Evolutionary conservation across 2,888 invertebrate genomes (phyloP).

Genomic region (Thera obeliscata): DNA sequence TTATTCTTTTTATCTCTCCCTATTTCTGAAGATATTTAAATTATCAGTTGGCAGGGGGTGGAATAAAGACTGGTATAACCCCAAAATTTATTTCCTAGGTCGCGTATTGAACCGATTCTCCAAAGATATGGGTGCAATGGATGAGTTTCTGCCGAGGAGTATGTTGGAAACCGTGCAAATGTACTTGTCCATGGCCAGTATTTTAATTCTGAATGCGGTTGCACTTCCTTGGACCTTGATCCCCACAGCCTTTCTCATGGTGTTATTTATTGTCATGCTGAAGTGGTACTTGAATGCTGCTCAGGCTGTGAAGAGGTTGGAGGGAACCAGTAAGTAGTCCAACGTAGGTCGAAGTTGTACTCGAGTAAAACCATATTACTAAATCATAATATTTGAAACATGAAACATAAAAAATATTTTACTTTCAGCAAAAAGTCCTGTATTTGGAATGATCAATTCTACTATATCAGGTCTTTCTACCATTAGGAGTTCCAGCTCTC

Average conservation of each 20-base stretch:
- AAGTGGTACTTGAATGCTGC: slow-evolving; percentile 89
- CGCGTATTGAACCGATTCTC: slow-evolving; percentile 91
- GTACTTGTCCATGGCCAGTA: slow-evolving; percentile 68
- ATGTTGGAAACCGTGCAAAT: slow-evolving; percentile 86
- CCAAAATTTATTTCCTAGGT: slow-evolving; percentile 56
- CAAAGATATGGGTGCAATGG: slow-evolving; percentile 92
- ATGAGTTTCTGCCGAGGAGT: slow-evolving; percentile 88
- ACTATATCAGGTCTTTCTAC: slow-evolving; percentile 90
- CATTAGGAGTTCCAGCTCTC: slow-evolving; percentile 88
- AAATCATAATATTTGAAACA: not conserved
- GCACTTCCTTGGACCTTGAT: slow-evolving; percentile 74
- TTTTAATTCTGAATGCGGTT: slow-evolving; percentile 69
- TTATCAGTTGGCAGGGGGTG: no score
- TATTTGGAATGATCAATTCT: slow-evolving; percentile 91
- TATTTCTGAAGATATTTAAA: no score
- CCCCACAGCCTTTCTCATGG: slow-evolving; percentile 65
- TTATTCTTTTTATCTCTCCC: not conserved
- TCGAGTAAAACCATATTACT: not conserved
- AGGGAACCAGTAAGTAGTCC: slow-evolving; percentile 85
- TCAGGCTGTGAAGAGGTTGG: slow-evolving; percentile 89
- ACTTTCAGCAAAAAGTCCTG: slow-evolving; percentile 89
- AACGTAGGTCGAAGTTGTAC: not conserved
- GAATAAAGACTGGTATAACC: no score
- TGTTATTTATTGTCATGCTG: slow-evolving; percentile 86
- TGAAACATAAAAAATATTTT: not conserved